A percentile compares a stretch with the other conserved stretches of the same genome.
Conservation (phyloP, 2,113 vertebrate species). For the Channa argus region DNA sequence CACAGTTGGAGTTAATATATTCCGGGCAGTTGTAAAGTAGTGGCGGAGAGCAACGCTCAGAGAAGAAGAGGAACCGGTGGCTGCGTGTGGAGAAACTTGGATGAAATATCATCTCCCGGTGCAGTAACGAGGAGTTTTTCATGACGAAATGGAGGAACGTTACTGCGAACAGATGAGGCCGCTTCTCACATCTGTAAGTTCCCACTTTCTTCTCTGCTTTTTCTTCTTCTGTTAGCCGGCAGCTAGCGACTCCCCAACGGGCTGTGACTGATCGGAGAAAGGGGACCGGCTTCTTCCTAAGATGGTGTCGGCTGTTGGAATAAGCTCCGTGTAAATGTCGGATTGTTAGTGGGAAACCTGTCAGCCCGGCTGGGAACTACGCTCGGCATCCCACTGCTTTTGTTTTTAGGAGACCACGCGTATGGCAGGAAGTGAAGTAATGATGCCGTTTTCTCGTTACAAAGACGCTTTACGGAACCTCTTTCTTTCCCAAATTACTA, state of each 20-base stretch:
- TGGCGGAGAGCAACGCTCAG: background rate
- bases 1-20: conserved; percentile 34
- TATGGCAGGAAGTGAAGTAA: conserved; percentile 64
- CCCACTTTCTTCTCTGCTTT: background rate
- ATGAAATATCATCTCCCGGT: background rate
- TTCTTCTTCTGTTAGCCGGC: conserved; percentile 31
- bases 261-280: background rate
- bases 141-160: conserved; percentile 49
- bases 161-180: conserved; percentile 69
- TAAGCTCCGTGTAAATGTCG: background rate
- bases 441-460: no score
- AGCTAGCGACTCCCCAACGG: conserved; percentile 42
- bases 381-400: conserved; percentile 11
- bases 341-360: background rate
- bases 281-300: background rate
- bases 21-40: conserved; percentile 13
- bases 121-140: background rate
- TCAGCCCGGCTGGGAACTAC: background rate
- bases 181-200: conserved; percentile 73
- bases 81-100: background rate
- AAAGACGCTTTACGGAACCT: background rate
- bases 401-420: conserved; percentile 49
- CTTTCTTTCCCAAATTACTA: accelerated
- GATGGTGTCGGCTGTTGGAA: background rate
- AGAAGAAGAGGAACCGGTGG: background rate